Evolutionary conservation across 2,888 invertebrate genomes (phyloP), one percentile per base, ranked within the genome.

Genomic region (Nomada lathburiana): DNA sequence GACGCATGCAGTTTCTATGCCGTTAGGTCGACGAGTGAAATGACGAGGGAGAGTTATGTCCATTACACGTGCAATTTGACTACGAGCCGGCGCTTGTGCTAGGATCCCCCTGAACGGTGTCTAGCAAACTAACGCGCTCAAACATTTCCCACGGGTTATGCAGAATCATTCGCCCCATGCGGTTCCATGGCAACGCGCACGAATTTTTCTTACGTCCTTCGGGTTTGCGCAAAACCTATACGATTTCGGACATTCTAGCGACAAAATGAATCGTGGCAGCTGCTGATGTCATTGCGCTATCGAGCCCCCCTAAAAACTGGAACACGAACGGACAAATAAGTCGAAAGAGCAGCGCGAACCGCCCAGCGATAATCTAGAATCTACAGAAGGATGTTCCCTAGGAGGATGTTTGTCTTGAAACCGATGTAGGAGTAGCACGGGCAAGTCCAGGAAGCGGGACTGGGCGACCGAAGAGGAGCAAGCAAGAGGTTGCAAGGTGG

Each of bases 1-100:
- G 88, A 85, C 76, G 82, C 83, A 83, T 80, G 88, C 87, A 90
- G 89, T 90, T 91, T 88, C 83, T 64, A 44, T 68, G 74, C 74
- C 59, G 77, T 78, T 83, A 74, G 82, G 72, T 60, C 52, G 85
- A 79, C 44, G 64, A 53, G 76, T 67, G 67, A 50, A 80, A 84
- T 79, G 87, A 86, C 80, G 86, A 86, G 87, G 85, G 80, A 82
- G 86, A 87, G 80, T 87, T 87, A 87, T 84, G 79, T 75, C 84
- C 79, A 84, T 86, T 86, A 87, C 84, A 82, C 82, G 84, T 85
- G 82, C 80, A 85, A 81, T 86, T 85, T 80, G 73, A 78, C 69
- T 79, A 76, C 68, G 78, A 71, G 53, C 53, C 62, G 57, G 53
- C 47, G 57, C 63, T 57, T 63, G 50, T 69, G 69, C 60, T 76